phyloP scores from a whole-genome alignment of 2,113 vertebrate genomes.

The Prolemur simus region DNA sequence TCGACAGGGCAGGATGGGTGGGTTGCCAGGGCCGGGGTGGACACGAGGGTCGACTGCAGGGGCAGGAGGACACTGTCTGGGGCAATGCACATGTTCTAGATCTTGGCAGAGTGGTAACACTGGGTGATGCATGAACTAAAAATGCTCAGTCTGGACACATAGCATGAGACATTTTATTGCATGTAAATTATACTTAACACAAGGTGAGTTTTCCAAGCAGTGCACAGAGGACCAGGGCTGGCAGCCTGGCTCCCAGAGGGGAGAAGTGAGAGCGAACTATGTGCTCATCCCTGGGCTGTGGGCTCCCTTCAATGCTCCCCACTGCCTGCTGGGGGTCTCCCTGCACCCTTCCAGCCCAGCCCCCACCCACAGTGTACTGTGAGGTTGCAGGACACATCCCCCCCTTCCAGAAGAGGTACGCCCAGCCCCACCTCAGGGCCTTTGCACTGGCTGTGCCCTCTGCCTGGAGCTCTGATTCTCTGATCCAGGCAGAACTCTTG shows the following conservation, averaged over 20 bases:
- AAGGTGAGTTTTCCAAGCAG: not conserved
- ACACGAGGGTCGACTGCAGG: not conserved
- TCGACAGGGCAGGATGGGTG: no score
- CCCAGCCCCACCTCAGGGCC: not conserved
- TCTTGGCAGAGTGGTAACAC: no score
- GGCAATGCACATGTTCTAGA: not conserved
- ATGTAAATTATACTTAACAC: no score
- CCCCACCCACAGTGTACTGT: not conserved
- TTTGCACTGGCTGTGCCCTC: not conserved
- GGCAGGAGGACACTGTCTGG: not conserved
- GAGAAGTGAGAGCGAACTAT: not conserved
- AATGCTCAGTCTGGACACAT: not conserved
- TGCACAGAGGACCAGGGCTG: not conserved
- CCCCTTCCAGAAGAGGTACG: no score
- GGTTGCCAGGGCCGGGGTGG: not conserved
- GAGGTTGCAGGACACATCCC: not conserved
- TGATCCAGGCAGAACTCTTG: not conserved
- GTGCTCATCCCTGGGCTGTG: rapidly evolving
- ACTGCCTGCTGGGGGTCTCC: not conserved
- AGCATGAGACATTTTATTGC: no score
- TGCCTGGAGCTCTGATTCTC: not conserved
- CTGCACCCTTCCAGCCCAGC: rapidly evolving
- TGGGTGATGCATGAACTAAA: not conserved
- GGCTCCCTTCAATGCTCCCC: not conserved
- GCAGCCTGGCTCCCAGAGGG: not conserved